These are phyloP conservation scores for Hypanus sabinus DNA, from an alignment of 2,113 vertebrate species.

Conservation along the genomic window DNA sequence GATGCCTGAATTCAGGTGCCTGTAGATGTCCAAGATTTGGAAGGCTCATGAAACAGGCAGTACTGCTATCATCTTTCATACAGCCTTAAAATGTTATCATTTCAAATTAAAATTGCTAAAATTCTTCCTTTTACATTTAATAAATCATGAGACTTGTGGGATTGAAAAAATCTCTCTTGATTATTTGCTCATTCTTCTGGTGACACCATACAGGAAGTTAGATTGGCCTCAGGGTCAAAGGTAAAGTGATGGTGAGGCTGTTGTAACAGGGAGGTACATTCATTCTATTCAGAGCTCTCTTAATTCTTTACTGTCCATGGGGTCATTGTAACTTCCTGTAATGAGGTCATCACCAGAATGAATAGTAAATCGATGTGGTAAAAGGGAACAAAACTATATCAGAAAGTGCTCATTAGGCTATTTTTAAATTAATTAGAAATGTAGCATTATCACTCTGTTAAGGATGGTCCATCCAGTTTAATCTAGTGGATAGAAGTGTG, in stretches of 20 bases:
- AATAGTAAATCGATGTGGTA: neutral
- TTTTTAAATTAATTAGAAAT: neutral
- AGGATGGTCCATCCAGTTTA: neutral
- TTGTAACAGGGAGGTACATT: neutral
- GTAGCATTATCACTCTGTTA: neutral
- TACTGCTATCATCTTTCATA: neutral
- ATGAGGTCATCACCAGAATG: conserved; percentile 3
- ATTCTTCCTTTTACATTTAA: neutral
- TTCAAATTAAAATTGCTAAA: neutral
- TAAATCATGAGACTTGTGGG: neutral
- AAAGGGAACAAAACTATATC: neutral
- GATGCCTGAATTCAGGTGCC: neutral
- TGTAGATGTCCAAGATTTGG: neutral
- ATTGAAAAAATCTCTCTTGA: neutral
- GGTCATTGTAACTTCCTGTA: conserved; percentile 20
- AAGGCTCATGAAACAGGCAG: neutral
- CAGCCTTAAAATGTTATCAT: neutral
- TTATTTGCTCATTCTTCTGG: conserved; percentile 25
- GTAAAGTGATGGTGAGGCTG: conserved; percentile 29
- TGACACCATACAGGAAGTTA: conserved; percentile 20
- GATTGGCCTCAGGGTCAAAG: conserved; percentile 31
- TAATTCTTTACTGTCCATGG: conserved; percentile 11
- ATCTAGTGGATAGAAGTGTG: neutral
- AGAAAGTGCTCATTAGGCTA: neutral
- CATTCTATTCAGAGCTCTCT: conserved; percentile 1